Conservation (phyloP, 2,888 invertebrate genomes). For the Drosophila colorata region DNA sequence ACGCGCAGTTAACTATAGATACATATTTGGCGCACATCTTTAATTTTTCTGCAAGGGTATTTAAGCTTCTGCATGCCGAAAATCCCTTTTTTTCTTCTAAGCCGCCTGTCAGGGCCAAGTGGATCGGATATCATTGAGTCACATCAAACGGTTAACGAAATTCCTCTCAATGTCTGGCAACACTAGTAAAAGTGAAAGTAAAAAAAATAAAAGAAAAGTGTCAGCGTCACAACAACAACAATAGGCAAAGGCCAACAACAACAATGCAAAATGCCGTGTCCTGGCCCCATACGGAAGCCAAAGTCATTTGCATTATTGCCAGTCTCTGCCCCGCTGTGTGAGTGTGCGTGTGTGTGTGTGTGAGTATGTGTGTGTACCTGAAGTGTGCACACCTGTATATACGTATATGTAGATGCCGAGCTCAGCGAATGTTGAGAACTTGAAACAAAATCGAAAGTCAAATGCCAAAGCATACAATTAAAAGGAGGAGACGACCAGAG, state of each 20-base stretch:
- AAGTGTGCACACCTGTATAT: constrained; percentile 29
- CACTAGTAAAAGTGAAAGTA: constrained; percentile 3
- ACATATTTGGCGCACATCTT: not conserved
- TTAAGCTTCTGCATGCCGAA: not conserved
- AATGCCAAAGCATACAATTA: constrained; percentile 42
- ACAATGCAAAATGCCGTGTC: constrained; percentile 23
- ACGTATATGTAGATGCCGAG: constrained; percentile 5
- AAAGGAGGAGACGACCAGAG: constrained; percentile 12
- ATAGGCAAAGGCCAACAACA: constrained; percentile 19
- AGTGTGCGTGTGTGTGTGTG: constrained; percentile 11
- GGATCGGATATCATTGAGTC: constrained; percentile 29
- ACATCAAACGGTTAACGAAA: constrained; percentile 40
- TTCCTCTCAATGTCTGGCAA: constrained; percentile 18
- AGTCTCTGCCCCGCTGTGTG: constrained; percentile 22
- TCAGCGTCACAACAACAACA: constrained; percentile 46
- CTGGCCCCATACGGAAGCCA: constrained; percentile 59
- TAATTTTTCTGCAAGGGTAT: not conserved
- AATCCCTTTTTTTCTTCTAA: not conserved
- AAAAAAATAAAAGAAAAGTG: constrained; percentile 52
- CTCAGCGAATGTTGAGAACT: constrained; percentile 44
- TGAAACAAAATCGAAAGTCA: constrained; percentile 69
- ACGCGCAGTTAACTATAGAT: no score
- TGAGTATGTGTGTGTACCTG: constrained; percentile 1
- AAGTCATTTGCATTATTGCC: constrained; percentile 80
- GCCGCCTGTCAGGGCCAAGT: constrained; percentile 14